phyloP scores from a whole-genome alignment of 2,113 vertebrate species.

The Colius striatus region DNA sequence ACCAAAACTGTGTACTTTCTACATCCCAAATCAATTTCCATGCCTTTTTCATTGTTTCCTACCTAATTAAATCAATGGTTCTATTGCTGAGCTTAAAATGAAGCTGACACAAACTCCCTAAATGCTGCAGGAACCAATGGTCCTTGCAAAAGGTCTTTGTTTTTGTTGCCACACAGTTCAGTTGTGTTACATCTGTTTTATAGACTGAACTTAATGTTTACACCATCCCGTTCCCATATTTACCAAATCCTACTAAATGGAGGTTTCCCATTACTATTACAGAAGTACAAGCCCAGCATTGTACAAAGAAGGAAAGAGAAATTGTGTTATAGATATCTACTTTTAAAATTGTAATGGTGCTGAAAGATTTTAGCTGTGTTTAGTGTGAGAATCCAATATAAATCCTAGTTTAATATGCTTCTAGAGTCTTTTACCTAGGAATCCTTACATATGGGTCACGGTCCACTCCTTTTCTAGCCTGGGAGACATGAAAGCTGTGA shows the following conservation, averaged over 20 bases:
- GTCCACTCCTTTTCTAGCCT: not conserved
- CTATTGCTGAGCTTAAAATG: not conserved
- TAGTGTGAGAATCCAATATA: not conserved
- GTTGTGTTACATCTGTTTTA: not conserved
- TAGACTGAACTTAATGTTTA: not conserved
- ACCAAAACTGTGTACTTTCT: not conserved
- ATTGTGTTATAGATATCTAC: rapidly evolving
- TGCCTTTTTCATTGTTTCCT: not conserved
- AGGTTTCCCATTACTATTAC: not conserved
- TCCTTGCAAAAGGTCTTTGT: not conserved
- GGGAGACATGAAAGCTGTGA: not conserved
- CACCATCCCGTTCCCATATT: not conserved
- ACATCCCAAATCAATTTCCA: not conserved
- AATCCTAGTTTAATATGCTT: not conserved
- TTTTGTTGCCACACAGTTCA: not conserved
- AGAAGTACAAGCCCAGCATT: not conserved
- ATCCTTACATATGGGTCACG: not conserved
- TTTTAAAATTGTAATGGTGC: not conserved
- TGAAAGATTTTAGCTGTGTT: not conserved
- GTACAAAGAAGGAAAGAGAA: not conserved
- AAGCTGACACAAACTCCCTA: not conserved
- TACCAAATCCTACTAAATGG: not conserved
- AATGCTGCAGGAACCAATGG: not conserved
- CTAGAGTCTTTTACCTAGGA: not conserved
- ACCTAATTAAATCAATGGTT: not conserved